Evolutionary conservation across 1,140 invertebrate species (phyloP).

Genomic region (Melanaphis sacchari): DNA sequence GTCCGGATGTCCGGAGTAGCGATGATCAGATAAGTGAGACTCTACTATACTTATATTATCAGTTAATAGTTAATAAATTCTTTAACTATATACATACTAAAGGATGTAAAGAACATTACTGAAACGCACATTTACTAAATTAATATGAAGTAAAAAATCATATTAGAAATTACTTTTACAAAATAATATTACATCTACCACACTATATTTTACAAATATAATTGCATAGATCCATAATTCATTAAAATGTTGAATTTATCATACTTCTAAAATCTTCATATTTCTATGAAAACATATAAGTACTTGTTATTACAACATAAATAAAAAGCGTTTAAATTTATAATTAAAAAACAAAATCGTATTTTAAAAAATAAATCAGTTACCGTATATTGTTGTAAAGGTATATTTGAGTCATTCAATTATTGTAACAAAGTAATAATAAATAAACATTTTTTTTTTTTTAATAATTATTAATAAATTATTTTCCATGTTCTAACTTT

Average conservation of each 20-base stretch:
- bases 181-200: neutral
- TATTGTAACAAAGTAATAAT: neutral
- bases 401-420: too few relatives aligned
- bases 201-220: neutral
- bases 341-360: neutral
- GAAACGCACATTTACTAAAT: neutral
- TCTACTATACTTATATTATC: too few relatives aligned
- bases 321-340: neutral
- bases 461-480: neutral
- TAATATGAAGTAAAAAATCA: neutral
- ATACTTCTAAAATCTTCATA: conserved; percentile 17
- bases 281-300: neutral
- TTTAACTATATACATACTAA: too few relatives aligned
- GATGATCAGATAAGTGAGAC: too few relatives aligned
- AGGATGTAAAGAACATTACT: too few relatives aligned
- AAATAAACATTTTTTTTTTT: neutral
- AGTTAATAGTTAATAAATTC: too few relatives aligned
- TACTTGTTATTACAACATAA: neutral
- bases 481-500: neutral
- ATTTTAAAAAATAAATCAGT: neutral
- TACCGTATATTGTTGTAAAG: neutral
- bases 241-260: neutral
- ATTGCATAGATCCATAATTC: neutral
- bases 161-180: neutral
- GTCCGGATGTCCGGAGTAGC: too few relatives aligned